phyloP scores from a whole-genome alignment of 2,888 invertebrate species.

The Seira ritae region DNA sequence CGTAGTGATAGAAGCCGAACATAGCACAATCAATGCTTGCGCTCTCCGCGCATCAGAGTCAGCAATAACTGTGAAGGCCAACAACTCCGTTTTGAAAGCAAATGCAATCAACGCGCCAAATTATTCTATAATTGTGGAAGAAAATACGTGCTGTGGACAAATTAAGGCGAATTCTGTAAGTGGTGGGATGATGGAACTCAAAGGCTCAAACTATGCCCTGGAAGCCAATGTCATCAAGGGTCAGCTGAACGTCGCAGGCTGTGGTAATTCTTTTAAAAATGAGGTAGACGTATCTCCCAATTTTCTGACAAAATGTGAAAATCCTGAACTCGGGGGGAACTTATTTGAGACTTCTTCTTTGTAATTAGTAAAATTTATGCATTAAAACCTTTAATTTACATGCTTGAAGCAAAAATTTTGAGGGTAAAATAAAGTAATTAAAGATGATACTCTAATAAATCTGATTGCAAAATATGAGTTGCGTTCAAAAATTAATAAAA shows the following conservation, averaged over 20 bases:
- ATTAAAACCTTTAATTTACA: background rate
- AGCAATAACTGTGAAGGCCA: background rate
- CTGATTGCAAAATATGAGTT: too few species aligned
- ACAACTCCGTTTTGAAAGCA: background rate
- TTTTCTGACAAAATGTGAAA: background rate
- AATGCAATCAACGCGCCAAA: slow-evolving; percentile 9
- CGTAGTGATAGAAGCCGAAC: background rate
- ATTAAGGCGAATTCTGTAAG: background rate
- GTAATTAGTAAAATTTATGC: too few species aligned
- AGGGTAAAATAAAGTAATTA: background rate
- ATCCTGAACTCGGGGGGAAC: background rate
- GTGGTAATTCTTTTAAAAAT: background rate
- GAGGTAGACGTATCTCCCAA: background rate
- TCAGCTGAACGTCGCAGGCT: background rate
- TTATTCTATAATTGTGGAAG: background rate
- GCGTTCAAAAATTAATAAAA: too few species aligned
- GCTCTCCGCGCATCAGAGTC: background rate
- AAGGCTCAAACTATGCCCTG: slow-evolving; percentile 27
- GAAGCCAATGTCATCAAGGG: slow-evolving; percentile 28
- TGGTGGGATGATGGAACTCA: slow-evolving; percentile 17
- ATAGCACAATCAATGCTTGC: background rate
- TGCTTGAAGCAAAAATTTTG: background rate
- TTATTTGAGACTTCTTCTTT: too few species aligned
- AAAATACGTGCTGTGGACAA: slow-evolving; percentile 3
- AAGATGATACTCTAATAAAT: background rate